Evolutionary conservation across 2,113 vertebrate genomes (phyloP).

Genomic region (Phyllopteryx taeniolatus): DNA sequence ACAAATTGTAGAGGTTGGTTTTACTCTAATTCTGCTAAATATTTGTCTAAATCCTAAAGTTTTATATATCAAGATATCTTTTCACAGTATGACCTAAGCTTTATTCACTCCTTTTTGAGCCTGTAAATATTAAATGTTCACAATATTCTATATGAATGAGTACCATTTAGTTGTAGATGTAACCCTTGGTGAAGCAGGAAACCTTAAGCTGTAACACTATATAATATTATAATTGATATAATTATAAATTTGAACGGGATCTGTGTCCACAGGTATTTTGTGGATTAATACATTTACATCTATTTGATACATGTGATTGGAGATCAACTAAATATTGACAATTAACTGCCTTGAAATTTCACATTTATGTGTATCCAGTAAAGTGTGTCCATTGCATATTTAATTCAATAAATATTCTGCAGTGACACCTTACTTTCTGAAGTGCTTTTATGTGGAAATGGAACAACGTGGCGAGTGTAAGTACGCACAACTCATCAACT

Average conservation of each 20-base stretch:
- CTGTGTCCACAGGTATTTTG: constrained; percentile 36
- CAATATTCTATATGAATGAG: constrained; percentile 74
- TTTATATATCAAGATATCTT: constrained; percentile 76
- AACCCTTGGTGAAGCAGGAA: constrained; percentile 62
- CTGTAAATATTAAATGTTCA: constrained; percentile 93
- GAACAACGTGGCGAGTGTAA: background rate
- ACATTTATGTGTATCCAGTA: constrained; percentile 71
- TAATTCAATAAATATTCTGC: constrained; percentile 77
- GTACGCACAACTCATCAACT: background rate
- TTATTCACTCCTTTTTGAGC: constrained; percentile 79
- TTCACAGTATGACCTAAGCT: constrained; percentile 72
- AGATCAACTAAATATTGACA: constrained; percentile 32
- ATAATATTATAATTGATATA: constrained; percentile 48
- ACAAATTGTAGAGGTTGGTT: constrained; percentile 62
- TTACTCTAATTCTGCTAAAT: constrained; percentile 70
- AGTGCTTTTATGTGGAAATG: constrained; percentile 7
- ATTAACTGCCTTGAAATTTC: constrained; percentile 56
- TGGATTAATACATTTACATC: constrained; percentile 32
- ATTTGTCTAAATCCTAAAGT: constrained; percentile 74
- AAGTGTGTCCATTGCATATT: constrained; percentile 71
- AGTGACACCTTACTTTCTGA: constrained; percentile 38
- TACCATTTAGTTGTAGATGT: constrained; percentile 77
- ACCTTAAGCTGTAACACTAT: constrained; percentile 54
- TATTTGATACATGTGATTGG: constrained; percentile 44
- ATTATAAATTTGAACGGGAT: constrained; percentile 44